Percentiles rank a stretch among this genome's conserved stretches.
Conservation (phyloP, 2,888 invertebrate genomes). For the Cataglyphis livida region DNA sequence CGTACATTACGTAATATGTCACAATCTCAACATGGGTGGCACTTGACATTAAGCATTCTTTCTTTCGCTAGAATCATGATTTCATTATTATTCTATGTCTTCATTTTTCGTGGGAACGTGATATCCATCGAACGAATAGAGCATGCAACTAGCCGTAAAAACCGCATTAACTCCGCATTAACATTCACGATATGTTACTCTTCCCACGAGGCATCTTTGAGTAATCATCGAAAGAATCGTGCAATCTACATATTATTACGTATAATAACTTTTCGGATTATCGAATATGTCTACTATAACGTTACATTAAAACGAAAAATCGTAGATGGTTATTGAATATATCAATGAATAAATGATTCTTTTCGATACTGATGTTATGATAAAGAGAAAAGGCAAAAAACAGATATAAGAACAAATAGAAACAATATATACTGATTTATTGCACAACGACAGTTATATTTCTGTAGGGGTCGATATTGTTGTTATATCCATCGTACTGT, state of each 20-base stretch:
- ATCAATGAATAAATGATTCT: not conserved
- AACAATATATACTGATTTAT: slow-evolving; percentile 65
- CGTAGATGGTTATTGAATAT: not conserved
- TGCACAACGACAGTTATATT: slow-evolving; percentile 61
- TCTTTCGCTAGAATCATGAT: slow-evolving; percentile 2
- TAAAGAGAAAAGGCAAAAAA: not conserved
- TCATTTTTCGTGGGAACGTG: slow-evolving; percentile 44
- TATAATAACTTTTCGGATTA: not conserved
- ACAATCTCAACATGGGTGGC: slow-evolving; percentile 4
- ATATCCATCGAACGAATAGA: not conserved
- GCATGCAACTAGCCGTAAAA: not conserved
- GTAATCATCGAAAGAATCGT: not conserved
- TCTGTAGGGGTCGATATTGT: slow-evolving; percentile 41
- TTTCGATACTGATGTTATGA: not conserved
- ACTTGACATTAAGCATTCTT: slow-evolving; percentile 32
- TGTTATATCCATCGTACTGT: slow-evolving; percentile 41
- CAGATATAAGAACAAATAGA: slow-evolving; percentile 38
- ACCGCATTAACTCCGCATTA: not conserved
- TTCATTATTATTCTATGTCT: slow-evolving; percentile 14
- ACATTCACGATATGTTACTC: not conserved
- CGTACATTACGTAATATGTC: slow-evolving; percentile 36
- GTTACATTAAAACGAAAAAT: not conserved
- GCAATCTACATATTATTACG: not conserved
- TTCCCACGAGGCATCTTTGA: slow-evolving; percentile 10
- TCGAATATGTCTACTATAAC: not conserved